phyloP scores from a whole-genome alignment of 2,888 invertebrate species.

The Eumerus sabulonum region DNA sequence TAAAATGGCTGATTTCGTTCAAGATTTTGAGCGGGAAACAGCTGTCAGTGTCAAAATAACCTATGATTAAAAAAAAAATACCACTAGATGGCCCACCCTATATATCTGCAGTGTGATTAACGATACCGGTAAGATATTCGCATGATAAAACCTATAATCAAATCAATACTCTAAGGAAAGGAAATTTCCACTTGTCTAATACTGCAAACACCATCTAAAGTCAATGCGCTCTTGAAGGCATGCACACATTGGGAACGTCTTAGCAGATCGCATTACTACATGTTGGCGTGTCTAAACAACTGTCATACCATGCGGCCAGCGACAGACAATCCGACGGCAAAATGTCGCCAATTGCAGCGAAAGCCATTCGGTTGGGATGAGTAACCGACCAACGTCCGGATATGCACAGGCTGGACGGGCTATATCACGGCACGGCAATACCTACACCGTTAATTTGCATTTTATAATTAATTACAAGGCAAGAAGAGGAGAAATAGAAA shows the following conservation, averaged over 20 bases:
- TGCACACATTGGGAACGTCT: slow-evolving; percentile 3
- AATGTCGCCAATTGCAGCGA: slow-evolving; percentile 5
- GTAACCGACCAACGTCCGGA: slow-evolving; percentile 29
- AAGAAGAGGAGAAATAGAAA: background rate
- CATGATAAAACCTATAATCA: too few relatives aligned
- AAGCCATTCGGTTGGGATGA: slow-evolving; percentile 9
- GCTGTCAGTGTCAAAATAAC: too few relatives aligned
- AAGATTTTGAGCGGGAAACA: too few relatives aligned
- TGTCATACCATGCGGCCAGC: background rate
- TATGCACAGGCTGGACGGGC: slow-evolving; percentile 8
- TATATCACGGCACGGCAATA: slow-evolving; percentile 1
- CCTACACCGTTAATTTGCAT: slow-evolving; percentile 36
- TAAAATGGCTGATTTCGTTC: too few relatives aligned
- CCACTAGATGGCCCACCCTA: too few relatives aligned
- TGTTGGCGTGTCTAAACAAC: slow-evolving; percentile 13
- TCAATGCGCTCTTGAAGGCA: slow-evolving; percentile 20
- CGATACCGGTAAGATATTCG: too few relatives aligned
- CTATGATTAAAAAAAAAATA: too few relatives aligned
- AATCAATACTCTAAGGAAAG: background rate
- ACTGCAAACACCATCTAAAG: slow-evolving; percentile 33
- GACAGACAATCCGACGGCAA: slow-evolving; percentile 23
- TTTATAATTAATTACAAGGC: slow-evolving; percentile 41
- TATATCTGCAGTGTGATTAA: too few relatives aligned
- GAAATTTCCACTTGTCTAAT: background rate
- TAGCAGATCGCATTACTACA: slow-evolving; percentile 11